Evolutionary conservation across 2,797 vertebrate genomes (phyloP).

Genomic region (Clarias laeviceps): DNA sequence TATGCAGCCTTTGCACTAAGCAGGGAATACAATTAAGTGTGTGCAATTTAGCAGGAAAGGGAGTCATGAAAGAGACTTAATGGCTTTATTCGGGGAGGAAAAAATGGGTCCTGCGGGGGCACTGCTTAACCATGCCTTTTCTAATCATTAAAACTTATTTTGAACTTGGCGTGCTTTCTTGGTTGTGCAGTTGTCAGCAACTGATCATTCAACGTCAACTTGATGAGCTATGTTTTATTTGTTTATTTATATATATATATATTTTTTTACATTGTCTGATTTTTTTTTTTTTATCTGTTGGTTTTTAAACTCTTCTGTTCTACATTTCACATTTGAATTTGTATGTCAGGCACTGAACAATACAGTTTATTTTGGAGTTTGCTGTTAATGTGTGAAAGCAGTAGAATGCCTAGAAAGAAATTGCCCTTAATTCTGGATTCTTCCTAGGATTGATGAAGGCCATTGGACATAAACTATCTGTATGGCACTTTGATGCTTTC

Average conservation of each 20-base stretch:
- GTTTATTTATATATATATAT: not conserved
- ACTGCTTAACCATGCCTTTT: conserved; percentile 20
- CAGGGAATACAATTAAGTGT: conserved; percentile 40
- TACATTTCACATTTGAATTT: conserved; percentile 11
- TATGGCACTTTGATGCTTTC: conserved; percentile 56
- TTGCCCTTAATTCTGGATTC: conserved; percentile 48
- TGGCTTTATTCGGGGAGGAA: conserved; percentile 39
- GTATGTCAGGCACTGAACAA: conserved; percentile 22
- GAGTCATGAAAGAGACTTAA: conserved; percentile 48
- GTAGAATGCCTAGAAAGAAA: conserved; percentile 50
- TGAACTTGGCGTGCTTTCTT: conserved; percentile 14
- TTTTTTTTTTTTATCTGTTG: not conserved
- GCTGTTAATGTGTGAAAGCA: conserved; percentile 44
- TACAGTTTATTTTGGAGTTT: conserved; percentile 37
- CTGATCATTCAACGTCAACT: not conserved
- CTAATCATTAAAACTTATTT: conserved; percentile 46
- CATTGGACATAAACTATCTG: conserved; percentile 53
- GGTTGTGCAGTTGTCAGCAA: conserved; percentile 4
- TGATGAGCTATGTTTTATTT: too few relatives aligned
- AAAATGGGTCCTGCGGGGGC: conserved; percentile 14
- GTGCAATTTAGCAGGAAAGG: conserved; percentile 48
- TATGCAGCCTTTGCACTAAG: conserved; percentile 40
- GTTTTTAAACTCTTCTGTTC: not conserved
- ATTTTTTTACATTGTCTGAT: not conserved
- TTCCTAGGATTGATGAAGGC: conserved; percentile 49